phyloP scores from a whole-genome alignment of 2,797 vertebrate genomes.

The Harpagifer antarcticus region DNA sequence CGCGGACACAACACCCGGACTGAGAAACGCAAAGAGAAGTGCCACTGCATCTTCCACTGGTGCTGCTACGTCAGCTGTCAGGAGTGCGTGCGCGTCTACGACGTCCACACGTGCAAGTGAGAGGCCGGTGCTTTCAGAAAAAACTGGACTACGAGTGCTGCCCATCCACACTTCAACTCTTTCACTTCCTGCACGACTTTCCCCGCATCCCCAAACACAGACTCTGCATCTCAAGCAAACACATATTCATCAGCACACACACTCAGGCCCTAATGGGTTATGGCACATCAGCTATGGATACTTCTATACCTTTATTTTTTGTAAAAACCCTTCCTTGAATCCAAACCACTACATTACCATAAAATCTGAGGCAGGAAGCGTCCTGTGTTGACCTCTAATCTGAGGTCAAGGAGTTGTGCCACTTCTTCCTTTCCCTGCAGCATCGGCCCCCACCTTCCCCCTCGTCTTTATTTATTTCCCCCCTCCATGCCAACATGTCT shows the following conservation, averaged over 20 bases:
- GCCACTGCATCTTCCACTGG: conserved; percentile 99
- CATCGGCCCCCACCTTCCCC: conserved; percentile 37
- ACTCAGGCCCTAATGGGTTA: conserved; percentile 38
- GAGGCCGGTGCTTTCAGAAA: conserved; percentile 25
- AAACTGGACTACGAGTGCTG: conserved; percentile 63
- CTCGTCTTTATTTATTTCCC: conserved; percentile 82
- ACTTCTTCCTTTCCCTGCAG: conserved; percentile 34
- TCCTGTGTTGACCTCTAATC: conserved; percentile 18
- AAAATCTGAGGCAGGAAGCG: conserved; percentile 20
- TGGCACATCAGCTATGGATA: conserved; percentile 70
- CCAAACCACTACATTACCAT: conserved; percentile 42
- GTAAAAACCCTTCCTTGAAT: conserved; percentile 48
- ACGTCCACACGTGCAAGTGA: conserved; percentile 98
- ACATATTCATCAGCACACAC: conserved; percentile 50
- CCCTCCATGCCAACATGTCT: conserved; percentile 62
- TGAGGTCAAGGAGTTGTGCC: conserved; percentile 29
- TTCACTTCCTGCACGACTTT: conserved; percentile 48
- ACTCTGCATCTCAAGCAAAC: conserved; percentile 27
- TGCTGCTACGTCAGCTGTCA: conserved; percentile 98
- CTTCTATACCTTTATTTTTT: conserved; percentile 30
- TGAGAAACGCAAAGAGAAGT: conserved; percentile 97
- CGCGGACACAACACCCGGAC: conserved; percentile 98
- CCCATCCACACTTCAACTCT: conserved; percentile 21
- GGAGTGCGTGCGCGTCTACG: conserved; percentile 94
- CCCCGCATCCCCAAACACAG: conserved; percentile 30